Evolutionary conservation across 2,113 vertebrate genomes (phyloP), one percentile per base, ranked within the genome.

Genomic region (Arothron firmamentum): DNA sequence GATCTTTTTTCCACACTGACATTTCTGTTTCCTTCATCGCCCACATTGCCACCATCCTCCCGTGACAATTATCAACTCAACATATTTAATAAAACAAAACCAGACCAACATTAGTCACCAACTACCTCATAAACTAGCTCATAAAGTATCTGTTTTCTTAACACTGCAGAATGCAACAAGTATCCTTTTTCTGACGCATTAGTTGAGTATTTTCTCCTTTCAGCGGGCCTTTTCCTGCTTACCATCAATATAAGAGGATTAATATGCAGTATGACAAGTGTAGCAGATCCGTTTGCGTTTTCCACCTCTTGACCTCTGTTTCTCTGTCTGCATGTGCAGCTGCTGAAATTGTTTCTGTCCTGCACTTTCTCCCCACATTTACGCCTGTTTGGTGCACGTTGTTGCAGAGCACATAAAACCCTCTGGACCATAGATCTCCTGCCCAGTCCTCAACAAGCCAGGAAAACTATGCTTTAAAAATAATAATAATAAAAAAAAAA

Each of bases 401-500:
- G 56, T 54, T 49, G 49, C 21, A 66, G 31, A 62, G 52, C 56
- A 56, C 12, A 47, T 62, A 67, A 66, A 78, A 77, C 48, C 55
- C 48, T 59, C 53, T 72, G 56, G 64, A 63, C 73, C 53, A 71
- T 58, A 81, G 54, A 78, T 81, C 62, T 65, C 57, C 58, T 62
- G 66, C 56, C 69, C 68, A 65, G 59, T 55, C 46, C 57, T n/a
- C 58, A 62, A 66, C 59, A 18, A 56, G 63, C 75, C 75, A 80
- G 66, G 68, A 75, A 81, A 82, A 75, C 45, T 61, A 57, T 59
- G 65, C 78, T 68, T 81, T 67, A 68, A 67, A 64, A n/a, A n/a
- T n/a, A n/a, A n/a, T n/a, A n/a, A n/a, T n/a, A n/a, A n/a, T n/a
- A n/a, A n/a, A n/a, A 59, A 67, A 65, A 65, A 53, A 62, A 51